Percentiles rank a stretch among this genome's conserved stretches.
Conservation (phyloP, 1,140 invertebrate genomes). For the Neelides sp. region DNA sequence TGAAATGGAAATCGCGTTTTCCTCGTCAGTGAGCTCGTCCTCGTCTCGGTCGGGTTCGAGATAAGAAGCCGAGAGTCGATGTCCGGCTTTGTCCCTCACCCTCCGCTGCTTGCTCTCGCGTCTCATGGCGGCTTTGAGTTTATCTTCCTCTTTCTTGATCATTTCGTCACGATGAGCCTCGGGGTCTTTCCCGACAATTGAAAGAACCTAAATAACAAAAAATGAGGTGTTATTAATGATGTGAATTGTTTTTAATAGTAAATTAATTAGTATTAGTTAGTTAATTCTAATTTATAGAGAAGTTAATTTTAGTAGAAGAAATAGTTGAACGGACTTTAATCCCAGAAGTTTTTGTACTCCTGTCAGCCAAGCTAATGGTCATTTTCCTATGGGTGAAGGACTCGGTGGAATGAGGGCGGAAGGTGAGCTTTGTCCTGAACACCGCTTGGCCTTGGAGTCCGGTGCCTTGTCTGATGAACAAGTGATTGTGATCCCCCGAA, state of each 20-base stretch:
- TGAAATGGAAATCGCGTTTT: slow-evolving; percentile 75
- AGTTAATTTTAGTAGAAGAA: no score
- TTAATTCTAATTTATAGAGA: no score
- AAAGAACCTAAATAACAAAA: no score
- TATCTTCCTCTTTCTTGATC: slow-evolving; percentile 94
- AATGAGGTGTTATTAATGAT: no score
- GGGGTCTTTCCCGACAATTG: slow-evolving; percentile 84
- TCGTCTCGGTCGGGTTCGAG: slow-evolving; percentile 48
- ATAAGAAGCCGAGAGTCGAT: slow-evolving; percentile 46
- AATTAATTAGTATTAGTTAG: no score
- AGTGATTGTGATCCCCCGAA: slow-evolving; percentile 81
- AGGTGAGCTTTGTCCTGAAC: slow-evolving; percentile 89
- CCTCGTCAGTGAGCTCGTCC: slow-evolving; percentile 69
- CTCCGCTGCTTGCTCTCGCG: slow-evolving; percentile 50
- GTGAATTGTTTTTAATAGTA: no score
- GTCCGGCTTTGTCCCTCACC: slow-evolving; percentile 46
- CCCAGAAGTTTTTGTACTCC: slow-evolving; percentile 89
- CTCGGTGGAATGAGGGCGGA: slow-evolving; percentile 94
- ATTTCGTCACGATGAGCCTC: slow-evolving; percentile 79
- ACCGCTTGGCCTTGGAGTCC: slow-evolving; percentile 95
- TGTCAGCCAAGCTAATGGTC: slow-evolving; percentile 90
- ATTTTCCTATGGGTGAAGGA: slow-evolving; percentile 98
- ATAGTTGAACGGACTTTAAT: no score
- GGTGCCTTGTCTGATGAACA: slow-evolving; percentile 92
- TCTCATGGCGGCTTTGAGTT: slow-evolving; percentile 69